phyloP scores from a whole-genome alignment of 2,113 vertebrate genomes.

The Salvator merianae region DNA sequence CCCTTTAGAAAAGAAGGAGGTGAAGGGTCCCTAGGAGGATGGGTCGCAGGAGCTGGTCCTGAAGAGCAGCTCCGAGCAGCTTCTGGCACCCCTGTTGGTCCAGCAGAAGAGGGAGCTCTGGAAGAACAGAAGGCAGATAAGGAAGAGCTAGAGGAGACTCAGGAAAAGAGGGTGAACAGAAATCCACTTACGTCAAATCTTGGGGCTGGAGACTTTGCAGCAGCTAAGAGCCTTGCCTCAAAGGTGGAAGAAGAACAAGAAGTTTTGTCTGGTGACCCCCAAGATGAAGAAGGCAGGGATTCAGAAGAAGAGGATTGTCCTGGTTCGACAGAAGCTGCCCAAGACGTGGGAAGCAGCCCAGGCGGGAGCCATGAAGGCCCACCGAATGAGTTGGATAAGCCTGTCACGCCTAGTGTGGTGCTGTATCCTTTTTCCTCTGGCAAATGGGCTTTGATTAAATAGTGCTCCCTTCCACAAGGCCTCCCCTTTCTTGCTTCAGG shows the following conservation, averaged over 20 bases:
- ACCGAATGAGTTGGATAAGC: slow-evolving; percentile 8
- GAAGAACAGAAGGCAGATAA: background rate
- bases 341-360: background rate
- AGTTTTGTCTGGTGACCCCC: background rate
- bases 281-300: slow-evolving; percentile 1
- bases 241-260: background rate
- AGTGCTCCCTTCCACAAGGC: accelerated
- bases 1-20: accelerated
- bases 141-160: background rate
- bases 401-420: slow-evolving; percentile 23
- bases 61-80: background rate
- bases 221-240: accelerated
- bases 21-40: background rate
- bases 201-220: accelerated
- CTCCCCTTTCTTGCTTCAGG: too few relatives aligned
- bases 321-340: background rate
- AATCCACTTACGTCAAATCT: background rate
- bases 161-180: accelerated
- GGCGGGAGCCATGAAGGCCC: slow-evolving; percentile 8
- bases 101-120: accelerated
- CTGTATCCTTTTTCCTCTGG: slow-evolving; percentile 85
- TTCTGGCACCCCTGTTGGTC: accelerated
- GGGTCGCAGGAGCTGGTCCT: accelerated
- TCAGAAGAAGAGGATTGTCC: background rate
- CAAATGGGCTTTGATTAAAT: accelerated